Conservation (phyloP, 2,888 invertebrate species). For the Eilema depressum region DNA sequence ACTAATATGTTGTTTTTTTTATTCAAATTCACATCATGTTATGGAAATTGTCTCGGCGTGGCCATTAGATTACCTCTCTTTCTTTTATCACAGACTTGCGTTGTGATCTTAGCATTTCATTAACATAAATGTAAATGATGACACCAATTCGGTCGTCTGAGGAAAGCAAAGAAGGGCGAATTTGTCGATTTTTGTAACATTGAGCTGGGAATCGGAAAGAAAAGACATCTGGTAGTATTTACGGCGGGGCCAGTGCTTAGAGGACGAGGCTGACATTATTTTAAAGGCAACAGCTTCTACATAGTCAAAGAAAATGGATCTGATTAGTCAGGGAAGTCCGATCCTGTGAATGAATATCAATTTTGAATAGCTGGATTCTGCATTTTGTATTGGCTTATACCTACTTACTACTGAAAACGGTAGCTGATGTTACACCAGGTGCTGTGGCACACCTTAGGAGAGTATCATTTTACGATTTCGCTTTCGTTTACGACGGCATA, state of each 20-base stretch:
- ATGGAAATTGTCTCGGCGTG: neutral
- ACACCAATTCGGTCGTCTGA: neutral
- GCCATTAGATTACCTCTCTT: neutral
- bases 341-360: too few species aligned
- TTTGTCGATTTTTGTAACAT: neutral
- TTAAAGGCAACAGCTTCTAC: too few species aligned
- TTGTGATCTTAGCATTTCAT: slow-evolving; percentile 1
- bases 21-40: neutral
- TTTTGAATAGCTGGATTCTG: too few species aligned
- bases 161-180: neutral
- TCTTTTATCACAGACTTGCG: neutral
- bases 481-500: neutral
- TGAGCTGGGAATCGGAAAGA: neutral
- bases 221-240: neutral
- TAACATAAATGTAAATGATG: slow-evolving; percentile 4
- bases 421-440: too few species aligned
- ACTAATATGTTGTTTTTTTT: neutral
- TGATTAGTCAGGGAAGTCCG: too few species aligned
- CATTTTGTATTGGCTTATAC: too few species aligned
- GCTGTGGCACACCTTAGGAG: too few species aligned
- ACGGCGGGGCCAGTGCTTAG: neutral
- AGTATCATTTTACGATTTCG: neutral
- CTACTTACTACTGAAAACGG: too few species aligned
- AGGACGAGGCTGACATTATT: neutral
- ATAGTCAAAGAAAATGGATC: too few species aligned